These are phyloP conservation scores for Eulemur albifrons DNA, from an alignment of 2,797 vertebrate genomes.

Conservation along the genomic window DNA sequence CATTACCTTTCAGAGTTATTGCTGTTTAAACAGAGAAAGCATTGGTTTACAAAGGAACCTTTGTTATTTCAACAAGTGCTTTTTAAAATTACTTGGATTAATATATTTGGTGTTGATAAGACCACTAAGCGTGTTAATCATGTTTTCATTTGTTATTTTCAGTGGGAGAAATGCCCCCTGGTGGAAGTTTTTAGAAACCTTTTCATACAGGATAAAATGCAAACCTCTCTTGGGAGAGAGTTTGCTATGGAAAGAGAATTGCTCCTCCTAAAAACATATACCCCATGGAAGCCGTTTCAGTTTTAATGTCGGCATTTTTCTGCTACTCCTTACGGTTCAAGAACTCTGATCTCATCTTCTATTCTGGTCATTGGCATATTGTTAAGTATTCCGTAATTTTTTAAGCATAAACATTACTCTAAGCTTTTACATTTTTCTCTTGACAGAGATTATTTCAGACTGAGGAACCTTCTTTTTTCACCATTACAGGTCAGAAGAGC, in stretches of 20 bases:
- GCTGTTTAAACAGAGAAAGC: slow-evolving; percentile 31
- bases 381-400: neutral
- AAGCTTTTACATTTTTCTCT: slow-evolving; percentile 6
- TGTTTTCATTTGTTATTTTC: neutral
- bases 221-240: too few species aligned
- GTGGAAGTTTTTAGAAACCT: slow-evolving; percentile 3
- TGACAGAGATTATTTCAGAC: neutral
- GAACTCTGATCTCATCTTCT: neutral
- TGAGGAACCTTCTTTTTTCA: neutral
- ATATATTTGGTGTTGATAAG: slow-evolving; percentile 2
- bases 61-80: slow-evolving; percentile 43
- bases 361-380: neutral
- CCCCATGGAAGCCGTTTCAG: neutral
- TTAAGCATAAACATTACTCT: neutral
- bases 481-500: neutral
- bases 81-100: slow-evolving; percentile 39
- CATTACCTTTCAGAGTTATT: neutral
- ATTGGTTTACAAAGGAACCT: slow-evolving; percentile 34
- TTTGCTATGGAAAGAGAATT: neutral
- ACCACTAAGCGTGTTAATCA: neutral
- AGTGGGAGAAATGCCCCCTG: slow-evolving; percentile 28
- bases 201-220: neutral
- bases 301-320: neutral
- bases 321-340: neutral
- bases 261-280: neutral